Evolutionary conservation across 1,140 invertebrate species (phyloP).

Genomic region (Drosophila sucinea): DNA sequence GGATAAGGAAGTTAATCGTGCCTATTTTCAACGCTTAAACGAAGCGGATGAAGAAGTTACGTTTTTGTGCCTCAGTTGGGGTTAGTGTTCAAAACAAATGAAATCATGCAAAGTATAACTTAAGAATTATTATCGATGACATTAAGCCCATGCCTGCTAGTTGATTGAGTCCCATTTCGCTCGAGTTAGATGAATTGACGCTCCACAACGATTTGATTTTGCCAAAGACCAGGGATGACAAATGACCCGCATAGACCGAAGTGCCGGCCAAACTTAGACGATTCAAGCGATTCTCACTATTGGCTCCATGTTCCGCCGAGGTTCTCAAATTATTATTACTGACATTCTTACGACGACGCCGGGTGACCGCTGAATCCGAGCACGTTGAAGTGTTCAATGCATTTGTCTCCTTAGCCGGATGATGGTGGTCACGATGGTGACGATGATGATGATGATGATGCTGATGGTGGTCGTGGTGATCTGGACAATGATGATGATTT

Average conservation of each 20-base stretch:
- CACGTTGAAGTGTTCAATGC: constrained; percentile 79
- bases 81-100: not conserved
- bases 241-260: constrained; percentile 86
- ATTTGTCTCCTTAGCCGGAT: constrained; percentile 70
- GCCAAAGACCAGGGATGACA: constrained; percentile 91
- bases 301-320: constrained; percentile 62
- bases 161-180: constrained; percentile 90
- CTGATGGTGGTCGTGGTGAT: constrained; percentile 14
- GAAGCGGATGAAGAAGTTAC: no score
- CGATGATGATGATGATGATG: constrained; percentile 27
- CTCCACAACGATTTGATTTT: constrained; percentile 94
- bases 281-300: constrained; percentile 77
- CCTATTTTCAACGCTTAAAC: no score
- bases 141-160: constrained; percentile 84
- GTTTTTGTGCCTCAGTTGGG: no score
- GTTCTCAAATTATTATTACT: constrained; percentile 75
- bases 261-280: constrained; percentile 78
- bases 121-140: not conserved
- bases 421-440: constrained; percentile 34
- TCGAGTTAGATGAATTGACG: constrained; percentile 87
- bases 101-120: constrained; percentile 29
- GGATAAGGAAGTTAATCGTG: no score
- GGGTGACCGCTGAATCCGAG: constrained; percentile 79
- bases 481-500: constrained; percentile 6
- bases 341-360: constrained; percentile 72